Conservation (phyloP, 2,888 invertebrate genomes). For the Syrphus vitripennis region DNA sequence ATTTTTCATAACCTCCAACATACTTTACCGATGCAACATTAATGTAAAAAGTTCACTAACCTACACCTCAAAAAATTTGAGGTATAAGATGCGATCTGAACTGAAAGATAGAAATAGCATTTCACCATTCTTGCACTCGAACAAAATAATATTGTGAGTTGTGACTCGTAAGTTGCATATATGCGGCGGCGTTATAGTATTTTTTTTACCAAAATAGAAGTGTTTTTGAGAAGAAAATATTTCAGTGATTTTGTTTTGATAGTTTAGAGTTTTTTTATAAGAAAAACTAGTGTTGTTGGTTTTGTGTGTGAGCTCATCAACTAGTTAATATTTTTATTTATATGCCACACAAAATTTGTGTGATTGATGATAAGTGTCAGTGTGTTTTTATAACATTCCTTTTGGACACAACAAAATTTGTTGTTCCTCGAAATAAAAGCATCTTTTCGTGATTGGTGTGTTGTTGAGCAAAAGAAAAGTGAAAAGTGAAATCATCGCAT, state of each 20-base stretch:
- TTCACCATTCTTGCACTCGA: conserved; percentile 2
- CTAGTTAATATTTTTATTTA: conserved; percentile 9
- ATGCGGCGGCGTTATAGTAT: conserved; percentile 35
- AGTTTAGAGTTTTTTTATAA: neutral
- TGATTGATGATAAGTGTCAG: conserved; percentile 14
- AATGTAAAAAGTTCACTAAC: conserved; percentile 61
- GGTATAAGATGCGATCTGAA: neutral
- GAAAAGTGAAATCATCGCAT: neutral
- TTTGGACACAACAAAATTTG: neutral
- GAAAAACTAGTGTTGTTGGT: conserved; percentile 25
- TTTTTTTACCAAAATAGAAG: conserved; percentile 50
- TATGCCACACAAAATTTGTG: neutral
- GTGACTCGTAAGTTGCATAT: too few species aligned
- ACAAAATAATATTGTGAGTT: neutral
- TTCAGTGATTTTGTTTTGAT: conserved; percentile 26
- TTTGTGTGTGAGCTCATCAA: neutral
- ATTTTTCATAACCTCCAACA: conserved; percentile 43
- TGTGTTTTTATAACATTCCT: neutral
- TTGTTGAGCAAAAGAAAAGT: neutral
- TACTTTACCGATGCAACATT: conserved; percentile 15
- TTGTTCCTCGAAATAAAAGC: neutral
- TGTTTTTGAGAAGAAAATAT: conserved; percentile 6
- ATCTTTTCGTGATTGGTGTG: neutral
- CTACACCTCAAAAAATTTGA: conserved; percentile 50
- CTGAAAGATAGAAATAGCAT: conserved; percentile 32